Evolutionary conservation across 2,888 invertebrate species (phyloP).

Genomic region (Chymomyza caudatula): DNA sequence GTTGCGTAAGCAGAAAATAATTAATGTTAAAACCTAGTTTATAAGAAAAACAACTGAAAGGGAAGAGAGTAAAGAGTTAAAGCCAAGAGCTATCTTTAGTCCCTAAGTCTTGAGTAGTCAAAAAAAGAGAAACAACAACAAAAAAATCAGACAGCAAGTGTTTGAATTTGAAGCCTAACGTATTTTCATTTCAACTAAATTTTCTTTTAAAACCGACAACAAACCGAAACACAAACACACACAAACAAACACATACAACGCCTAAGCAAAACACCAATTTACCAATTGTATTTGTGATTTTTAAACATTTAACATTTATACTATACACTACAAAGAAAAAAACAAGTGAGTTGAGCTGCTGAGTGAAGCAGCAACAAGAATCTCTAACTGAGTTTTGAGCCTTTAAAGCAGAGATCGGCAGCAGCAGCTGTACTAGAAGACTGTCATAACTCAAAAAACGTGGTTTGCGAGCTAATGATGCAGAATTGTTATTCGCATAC

Average conservation of each 20-base stretch:
- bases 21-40: background rate
- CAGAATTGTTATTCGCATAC: too few species aligned
- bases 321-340: slow-evolving; percentile 32
- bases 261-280: background rate
- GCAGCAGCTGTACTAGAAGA: too few species aligned
- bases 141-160: slow-evolving; percentile 11
- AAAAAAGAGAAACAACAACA: slow-evolving; percentile 12
- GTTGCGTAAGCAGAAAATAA: slow-evolving; percentile 6
- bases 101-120: background rate
- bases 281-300: slow-evolving; percentile 58
- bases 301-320: slow-evolving; percentile 32
- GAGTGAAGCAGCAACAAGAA: slow-evolving; percentile 32
- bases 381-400: slow-evolving; percentile 3
- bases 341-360: slow-evolving; percentile 28
- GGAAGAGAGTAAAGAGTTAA: background rate
- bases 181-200: slow-evolving; percentile 24
- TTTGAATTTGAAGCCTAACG: slow-evolving; percentile 39
- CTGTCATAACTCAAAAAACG: too few species aligned
- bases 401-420: too few species aligned
- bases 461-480: too few species aligned
- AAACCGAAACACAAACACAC: slow-evolving; percentile 18
- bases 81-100: background rate
- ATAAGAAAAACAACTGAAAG: background rate
- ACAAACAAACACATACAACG: slow-evolving; percentile 25
- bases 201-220: slow-evolving; percentile 6